phyloP scores from a whole-genome alignment of 2,888 invertebrate genomes.

The Drosophila flavopinicola region DNA sequence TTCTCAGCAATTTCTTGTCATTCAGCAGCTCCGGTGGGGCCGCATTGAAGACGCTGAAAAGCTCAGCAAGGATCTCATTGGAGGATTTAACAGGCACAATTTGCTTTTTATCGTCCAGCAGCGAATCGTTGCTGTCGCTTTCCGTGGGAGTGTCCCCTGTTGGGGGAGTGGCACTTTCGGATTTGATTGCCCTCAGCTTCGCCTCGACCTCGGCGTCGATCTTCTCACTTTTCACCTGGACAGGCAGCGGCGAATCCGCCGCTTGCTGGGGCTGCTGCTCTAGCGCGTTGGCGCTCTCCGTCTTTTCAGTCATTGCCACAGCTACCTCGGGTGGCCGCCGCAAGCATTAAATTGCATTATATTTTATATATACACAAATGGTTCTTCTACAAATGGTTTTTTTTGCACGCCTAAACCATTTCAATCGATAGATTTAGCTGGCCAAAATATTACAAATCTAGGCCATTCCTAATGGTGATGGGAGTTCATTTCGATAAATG shows the following conservation, averaged over 20 bases:
- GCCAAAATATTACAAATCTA: slow-evolving; percentile 18
- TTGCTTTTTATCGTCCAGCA: slow-evolving; percentile 78
- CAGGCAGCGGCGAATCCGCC: background rate
- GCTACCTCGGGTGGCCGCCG: slow-evolving; percentile 13
- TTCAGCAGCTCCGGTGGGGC: slow-evolving; percentile 87
- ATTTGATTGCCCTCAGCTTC: slow-evolving; percentile 69
- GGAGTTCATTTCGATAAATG: slow-evolving; percentile 17
- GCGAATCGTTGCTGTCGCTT: slow-evolving; percentile 41
- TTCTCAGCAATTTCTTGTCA: slow-evolving; percentile 82
- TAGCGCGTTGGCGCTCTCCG: slow-evolving; percentile 30
- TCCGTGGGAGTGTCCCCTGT: slow-evolving; percentile 18
- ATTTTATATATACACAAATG: slow-evolving; percentile 27
- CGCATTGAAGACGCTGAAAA: slow-evolving; percentile 89
- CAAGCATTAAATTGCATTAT: slow-evolving; percentile 1
- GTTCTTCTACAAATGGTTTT: slow-evolving; percentile 19
- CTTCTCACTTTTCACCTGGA: slow-evolving; percentile 80
- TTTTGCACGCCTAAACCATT: slow-evolving; percentile 46
- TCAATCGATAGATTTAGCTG: slow-evolving; percentile 28
- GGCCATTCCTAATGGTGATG: slow-evolving; percentile 31
- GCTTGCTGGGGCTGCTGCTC: slow-evolving; percentile 36
- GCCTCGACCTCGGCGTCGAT: slow-evolving; percentile 80
- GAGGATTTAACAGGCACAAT: slow-evolving; percentile 83
- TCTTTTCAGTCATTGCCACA: slow-evolving; percentile 57
- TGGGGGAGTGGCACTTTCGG: slow-evolving; percentile 35
- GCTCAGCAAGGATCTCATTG: slow-evolving; percentile 91